These are phyloP conservation scores for Centropyge bicolor DNA, from an alignment of 2,797 vertebrate genomes.

Conservation along the genomic window DNA sequence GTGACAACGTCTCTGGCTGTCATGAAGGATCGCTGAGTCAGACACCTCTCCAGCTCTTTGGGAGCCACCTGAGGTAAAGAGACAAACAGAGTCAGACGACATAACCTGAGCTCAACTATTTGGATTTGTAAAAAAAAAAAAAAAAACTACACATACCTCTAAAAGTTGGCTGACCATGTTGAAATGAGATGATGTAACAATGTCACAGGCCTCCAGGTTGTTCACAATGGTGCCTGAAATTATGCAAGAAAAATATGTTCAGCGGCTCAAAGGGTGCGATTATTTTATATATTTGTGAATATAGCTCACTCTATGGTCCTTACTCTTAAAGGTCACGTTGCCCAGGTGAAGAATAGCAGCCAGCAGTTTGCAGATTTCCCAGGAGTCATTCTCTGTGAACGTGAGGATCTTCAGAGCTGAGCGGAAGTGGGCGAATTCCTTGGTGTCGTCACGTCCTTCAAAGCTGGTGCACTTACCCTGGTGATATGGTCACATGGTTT, in stretches of 20 bases:
- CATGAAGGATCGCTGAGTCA: slow-evolving; percentile 90
- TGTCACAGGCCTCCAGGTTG: slow-evolving; percentile 91
- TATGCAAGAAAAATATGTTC: slow-evolving; percentile 49
- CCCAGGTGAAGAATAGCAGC: slow-evolving; percentile 95
- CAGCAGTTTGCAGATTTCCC: slow-evolving; percentile 93
- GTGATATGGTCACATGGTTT: slow-evolving; percentile 9
- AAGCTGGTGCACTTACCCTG: slow-evolving; percentile 94
- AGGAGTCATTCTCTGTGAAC: slow-evolving; percentile 92
- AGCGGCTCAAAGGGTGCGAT: background rate
- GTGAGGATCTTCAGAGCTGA: slow-evolving; percentile 96
- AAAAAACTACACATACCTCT: slow-evolving; percentile 85
- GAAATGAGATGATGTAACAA: slow-evolving; percentile 86
- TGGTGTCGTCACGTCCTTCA: slow-evolving; percentile 89
- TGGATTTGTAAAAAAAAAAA: background rate
- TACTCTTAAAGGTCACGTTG: slow-evolving; percentile 92
- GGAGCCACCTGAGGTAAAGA: slow-evolving; percentile 87
- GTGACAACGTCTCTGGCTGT: slow-evolving; percentile 91
- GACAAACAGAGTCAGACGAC: slow-evolving; percentile 7
- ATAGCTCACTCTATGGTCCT: background rate
- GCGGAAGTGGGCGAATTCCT: slow-evolving; percentile 91
- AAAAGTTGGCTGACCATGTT: slow-evolving; percentile 87
- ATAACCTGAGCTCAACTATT: background rate
- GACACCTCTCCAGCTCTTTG: slow-evolving; percentile 85
- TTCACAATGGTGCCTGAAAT: slow-evolving; percentile 86
- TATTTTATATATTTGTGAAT: background rate